Conservation (phyloP, 2,797 vertebrate species). For the Aeoliscus strigatus region DNA sequence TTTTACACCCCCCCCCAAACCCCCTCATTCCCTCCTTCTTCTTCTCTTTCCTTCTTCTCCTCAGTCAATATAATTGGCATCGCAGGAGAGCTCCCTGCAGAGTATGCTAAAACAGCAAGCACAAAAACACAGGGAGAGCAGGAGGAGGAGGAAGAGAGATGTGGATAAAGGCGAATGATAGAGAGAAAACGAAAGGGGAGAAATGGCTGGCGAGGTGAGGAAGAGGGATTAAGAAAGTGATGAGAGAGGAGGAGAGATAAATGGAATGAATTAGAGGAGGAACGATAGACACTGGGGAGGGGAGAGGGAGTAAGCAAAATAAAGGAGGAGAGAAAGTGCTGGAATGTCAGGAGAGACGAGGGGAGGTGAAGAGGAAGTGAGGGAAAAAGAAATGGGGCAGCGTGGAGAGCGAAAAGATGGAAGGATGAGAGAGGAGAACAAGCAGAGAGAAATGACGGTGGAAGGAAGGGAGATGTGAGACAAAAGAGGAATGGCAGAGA, state of each 20-base stretch:
- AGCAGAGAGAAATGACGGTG: no score
- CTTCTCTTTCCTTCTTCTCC: conserved; percentile 47
- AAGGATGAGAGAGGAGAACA: not conserved
- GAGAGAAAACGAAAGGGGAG: conserved; percentile 28
- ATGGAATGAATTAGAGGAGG: conserved; percentile 13
- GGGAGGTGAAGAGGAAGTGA: no score
- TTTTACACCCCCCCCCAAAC: conserved; percentile 25
- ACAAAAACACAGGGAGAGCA: conserved; percentile 58
- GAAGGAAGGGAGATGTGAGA: not conserved
- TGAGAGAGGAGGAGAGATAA: conserved; percentile 25
- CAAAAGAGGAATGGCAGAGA: conserved; percentile 5
- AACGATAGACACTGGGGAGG: not conserved
- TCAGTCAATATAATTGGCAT: conserved; percentile 80
- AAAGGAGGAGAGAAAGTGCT: no score
- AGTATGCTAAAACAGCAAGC: conserved; percentile 74
- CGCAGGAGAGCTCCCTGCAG: conserved; percentile 74
- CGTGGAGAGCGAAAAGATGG: not conserved
- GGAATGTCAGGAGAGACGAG: no score
- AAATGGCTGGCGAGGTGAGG: conserved; percentile 26
- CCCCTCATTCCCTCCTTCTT: conserved; percentile 6
- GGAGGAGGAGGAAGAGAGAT: conserved; percentile 39
- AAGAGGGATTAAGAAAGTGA: conserved; percentile 27
- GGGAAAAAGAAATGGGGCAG: no score
- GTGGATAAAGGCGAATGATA: conserved; percentile 49
- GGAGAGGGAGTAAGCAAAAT: conserved; percentile 1